phyloP scores from a whole-genome alignment of 2,797 vertebrate genomes.

The Phalloptychus januarius region DNA sequence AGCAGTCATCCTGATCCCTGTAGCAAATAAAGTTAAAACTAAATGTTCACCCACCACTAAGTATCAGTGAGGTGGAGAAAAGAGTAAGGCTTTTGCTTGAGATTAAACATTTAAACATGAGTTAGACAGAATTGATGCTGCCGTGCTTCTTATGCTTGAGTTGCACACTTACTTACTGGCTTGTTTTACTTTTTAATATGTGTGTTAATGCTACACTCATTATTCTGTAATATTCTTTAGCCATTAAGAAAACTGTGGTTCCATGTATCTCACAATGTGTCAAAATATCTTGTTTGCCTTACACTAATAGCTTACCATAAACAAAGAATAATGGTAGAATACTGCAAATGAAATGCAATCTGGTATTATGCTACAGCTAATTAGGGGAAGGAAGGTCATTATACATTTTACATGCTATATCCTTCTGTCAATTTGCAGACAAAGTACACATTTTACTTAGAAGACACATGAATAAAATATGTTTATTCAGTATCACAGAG shows the following conservation, averaged over 20 bases:
- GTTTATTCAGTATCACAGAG: slow-evolving; percentile 10
- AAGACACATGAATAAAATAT: slow-evolving; percentile 25
- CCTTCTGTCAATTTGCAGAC: slow-evolving; percentile 10
- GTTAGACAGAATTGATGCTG: not conserved
- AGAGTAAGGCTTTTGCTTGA: not conserved
- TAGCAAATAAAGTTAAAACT: slow-evolving; percentile 19
- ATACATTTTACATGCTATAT: slow-evolving; percentile 16
- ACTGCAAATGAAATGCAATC: slow-evolving; percentile 12
- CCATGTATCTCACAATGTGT: slow-evolving; percentile 2
- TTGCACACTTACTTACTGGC: not conserved
- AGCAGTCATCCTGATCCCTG: slow-evolving; percentile 7
- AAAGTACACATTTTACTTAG: not conserved
- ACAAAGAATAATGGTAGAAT: slow-evolving; percentile 1
- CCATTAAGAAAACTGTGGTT: slow-evolving; percentile 6
- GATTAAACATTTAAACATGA: slow-evolving; percentile 5
- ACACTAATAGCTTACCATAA: slow-evolving; percentile 18
- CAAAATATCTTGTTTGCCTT: slow-evolving; percentile 10
- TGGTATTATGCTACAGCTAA: slow-evolving; percentile 33
- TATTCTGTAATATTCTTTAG: not conserved
- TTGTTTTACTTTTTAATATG: not conserved
- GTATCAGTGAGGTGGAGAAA: not conserved
- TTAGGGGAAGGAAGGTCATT: slow-evolving; percentile 16
- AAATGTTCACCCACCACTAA: slow-evolving; percentile 3
- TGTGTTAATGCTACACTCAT: not conserved
- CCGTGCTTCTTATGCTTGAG: not conserved